Percentiles rank a stretch among this genome's conserved stretches.
These are phyloP conservation scores for Phrixothrix hirtus DNA, from an alignment of 2,888 invertebrate species.

Conservation along the genomic window DNA sequence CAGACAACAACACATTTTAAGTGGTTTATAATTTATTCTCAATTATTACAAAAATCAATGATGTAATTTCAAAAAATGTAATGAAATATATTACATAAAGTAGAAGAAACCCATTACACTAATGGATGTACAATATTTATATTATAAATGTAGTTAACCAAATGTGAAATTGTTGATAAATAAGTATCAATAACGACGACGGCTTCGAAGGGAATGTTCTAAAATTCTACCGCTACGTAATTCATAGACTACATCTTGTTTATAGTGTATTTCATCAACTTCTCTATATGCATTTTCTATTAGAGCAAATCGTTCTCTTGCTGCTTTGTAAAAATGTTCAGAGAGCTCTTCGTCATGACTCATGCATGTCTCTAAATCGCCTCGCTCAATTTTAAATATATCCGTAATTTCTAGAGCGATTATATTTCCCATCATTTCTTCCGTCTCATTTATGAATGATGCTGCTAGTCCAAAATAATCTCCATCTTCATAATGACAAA, in stretches of 20 bases:
- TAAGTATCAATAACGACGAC: constrained; percentile 4
- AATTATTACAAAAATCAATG: too few species aligned
- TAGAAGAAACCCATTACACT: too few species aligned
- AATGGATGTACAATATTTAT: too few species aligned
- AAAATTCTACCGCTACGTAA: constrained; percentile 34
- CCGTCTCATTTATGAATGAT: constrained; percentile 40
- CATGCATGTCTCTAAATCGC: constrained; percentile 41
- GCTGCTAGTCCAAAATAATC: constrained; percentile 54
- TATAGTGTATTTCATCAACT: constrained; percentile 1
- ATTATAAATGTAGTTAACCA: too few species aligned
- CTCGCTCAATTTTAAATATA: constrained; percentile 42
- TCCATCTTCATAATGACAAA: constrained; percentile 60
- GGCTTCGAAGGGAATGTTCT: constrained; percentile 24
- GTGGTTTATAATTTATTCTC: too few species aligned
- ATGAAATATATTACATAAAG: too few species aligned
- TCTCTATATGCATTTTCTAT: not conserved
- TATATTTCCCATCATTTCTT: constrained; percentile 28
- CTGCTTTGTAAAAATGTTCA: constrained; percentile 51
- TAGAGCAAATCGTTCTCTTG: constrained; percentile 44
- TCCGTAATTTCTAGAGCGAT: constrained; percentile 49
- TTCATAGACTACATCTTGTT: constrained; percentile 29
- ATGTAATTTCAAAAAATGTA: too few species aligned
- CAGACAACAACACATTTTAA: too few species aligned
- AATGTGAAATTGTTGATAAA: too few species aligned
- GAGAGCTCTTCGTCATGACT: constrained; percentile 48